Evolutionary conservation across 2,113 vertebrate genomes (phyloP), one percentile per base, ranked within the genome.

Genomic region (Erythrolamprus reginae): DNA sequence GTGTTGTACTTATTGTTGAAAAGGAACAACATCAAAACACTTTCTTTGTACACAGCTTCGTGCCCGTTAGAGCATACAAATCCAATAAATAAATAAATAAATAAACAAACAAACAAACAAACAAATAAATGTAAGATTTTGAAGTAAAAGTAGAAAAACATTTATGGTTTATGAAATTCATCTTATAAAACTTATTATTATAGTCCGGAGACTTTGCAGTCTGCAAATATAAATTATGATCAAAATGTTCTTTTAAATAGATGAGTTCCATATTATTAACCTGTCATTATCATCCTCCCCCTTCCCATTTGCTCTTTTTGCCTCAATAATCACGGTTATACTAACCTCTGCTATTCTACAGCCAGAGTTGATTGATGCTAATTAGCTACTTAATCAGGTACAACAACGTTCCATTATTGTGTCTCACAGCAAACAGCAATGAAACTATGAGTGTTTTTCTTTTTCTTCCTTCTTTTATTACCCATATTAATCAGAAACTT

Each of bases 341-440:
- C 92, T 96, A 96, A 96, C 93, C 95, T 96, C 88, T 96, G 95
- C 93, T 96, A 95, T 48, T 94, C 86, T 94, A 93, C 94, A 96
- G 96, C 96, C 96, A 97, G 82, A 84, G 96, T 93, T 96, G 95
- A 97, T 97, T 95, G 96, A 96, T 94, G 92, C 93, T 94, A 96
- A 96, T 88, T 93, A 89, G 23, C 90, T 33, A 92, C 51, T 90
- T 97, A 97, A 97, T 96, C 91, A 95, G 92, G 96, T 91, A 92
- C 96, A 95, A 97, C 96, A 97, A 96, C 91, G 89, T 93, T 52
- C 86, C 94, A 92, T 94, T 95, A 94, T 91, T 65, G 90, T 92
- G 88, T 91, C 95, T 93, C 96, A 77, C 89, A 95, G 92, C 95
- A 96, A 86, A 92, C 85, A 90, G 87, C 83, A 94, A 94, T 89